phyloP scores from a whole-genome alignment of 2,113 vertebrate genomes.

The Forbesichthys papilliferus region DNA sequence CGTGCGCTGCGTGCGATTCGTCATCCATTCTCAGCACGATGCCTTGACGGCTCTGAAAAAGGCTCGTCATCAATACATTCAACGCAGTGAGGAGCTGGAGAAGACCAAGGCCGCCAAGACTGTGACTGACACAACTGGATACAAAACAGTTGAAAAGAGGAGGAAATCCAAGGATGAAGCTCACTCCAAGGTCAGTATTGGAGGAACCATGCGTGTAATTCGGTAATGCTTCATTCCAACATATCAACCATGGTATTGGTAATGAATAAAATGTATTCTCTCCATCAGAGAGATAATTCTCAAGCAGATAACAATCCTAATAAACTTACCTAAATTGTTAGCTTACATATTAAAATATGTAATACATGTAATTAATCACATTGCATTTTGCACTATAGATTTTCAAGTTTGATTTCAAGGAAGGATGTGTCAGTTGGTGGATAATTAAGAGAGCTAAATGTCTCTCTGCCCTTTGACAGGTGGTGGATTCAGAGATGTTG shows the following conservation, averaged over 20 bases:
- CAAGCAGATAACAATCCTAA: too few relatives aligned
- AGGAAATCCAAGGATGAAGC: slow-evolving; percentile 87
- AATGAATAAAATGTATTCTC: too few relatives aligned
- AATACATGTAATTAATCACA: neutral
- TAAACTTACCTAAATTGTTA: neutral
- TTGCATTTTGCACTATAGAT: too few relatives aligned
- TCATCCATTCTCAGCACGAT: slow-evolving; percentile 75
- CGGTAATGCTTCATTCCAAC: too few relatives aligned
- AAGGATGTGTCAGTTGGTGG: neutral
- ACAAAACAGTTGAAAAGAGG: slow-evolving; percentile 87
- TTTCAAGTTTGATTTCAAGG: neutral
- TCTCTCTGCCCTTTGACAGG: slow-evolving; percentile 63
- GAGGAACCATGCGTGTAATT: neutral
- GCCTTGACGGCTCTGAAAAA: slow-evolving; percentile 79
- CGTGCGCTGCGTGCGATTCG: too few relatives aligned
- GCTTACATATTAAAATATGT: neutral
- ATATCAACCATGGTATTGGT: too few relatives aligned
- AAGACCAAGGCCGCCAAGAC: slow-evolving; percentile 80
- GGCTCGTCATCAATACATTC: slow-evolving; percentile 83
- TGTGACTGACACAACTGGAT: slow-evolving; percentile 71
- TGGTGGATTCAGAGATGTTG: slow-evolving; percentile 74
- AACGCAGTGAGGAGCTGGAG: slow-evolving; percentile 87
- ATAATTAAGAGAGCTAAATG: neutral
- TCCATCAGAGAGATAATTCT: too few relatives aligned
- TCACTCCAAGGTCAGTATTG: slow-evolving; percentile 77